phyloP scores from a whole-genome alignment of 1,140 invertebrate species.

The Pseudomyrmex gracilis region DNA sequence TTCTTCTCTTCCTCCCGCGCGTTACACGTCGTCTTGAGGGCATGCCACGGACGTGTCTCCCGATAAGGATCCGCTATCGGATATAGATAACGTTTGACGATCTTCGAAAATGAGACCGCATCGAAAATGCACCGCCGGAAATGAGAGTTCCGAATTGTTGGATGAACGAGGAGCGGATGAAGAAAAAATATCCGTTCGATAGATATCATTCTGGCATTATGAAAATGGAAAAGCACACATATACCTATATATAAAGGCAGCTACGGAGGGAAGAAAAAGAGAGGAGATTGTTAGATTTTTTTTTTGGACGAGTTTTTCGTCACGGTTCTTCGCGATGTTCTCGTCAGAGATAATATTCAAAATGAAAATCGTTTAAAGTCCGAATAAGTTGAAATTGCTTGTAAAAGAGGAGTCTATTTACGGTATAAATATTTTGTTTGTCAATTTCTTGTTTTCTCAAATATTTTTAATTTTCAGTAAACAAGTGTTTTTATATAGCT shows the following conservation, averaged over 20 bases:
- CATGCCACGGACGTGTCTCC: neutral
- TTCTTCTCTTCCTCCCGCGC: neutral
- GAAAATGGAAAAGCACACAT: conserved; percentile 3
- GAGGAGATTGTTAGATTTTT: neutral
- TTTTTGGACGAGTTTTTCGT: neutral
- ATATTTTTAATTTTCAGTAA: conserved; percentile 10
- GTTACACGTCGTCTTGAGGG: conserved; percentile 16
- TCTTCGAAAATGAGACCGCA: conserved; percentile 7
- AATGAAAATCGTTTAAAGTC: neutral
- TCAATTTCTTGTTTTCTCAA: neutral
- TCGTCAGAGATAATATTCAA: neutral
- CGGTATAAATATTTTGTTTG: no score
- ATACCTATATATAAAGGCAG: no score
- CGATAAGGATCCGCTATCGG: conserved; percentile 27
- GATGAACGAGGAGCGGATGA: neutral
- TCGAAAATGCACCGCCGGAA: conserved; percentile 13
- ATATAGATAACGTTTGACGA: conserved; percentile 2
- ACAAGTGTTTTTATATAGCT: neutral
- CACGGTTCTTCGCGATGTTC: neutral
- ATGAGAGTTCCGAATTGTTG: neutral
- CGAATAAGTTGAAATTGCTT: neutral
- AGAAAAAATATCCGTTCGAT: conserved; percentile 3
- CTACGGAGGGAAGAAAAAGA: neutral
- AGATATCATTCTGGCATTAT: conserved; percentile 23
- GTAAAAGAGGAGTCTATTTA: no score